A percentile compares a stretch with the other conserved stretches of the same genome.
Conservation (phyloP, 2,888 invertebrate genomes). For the Andricus quercusramuli region DNA sequence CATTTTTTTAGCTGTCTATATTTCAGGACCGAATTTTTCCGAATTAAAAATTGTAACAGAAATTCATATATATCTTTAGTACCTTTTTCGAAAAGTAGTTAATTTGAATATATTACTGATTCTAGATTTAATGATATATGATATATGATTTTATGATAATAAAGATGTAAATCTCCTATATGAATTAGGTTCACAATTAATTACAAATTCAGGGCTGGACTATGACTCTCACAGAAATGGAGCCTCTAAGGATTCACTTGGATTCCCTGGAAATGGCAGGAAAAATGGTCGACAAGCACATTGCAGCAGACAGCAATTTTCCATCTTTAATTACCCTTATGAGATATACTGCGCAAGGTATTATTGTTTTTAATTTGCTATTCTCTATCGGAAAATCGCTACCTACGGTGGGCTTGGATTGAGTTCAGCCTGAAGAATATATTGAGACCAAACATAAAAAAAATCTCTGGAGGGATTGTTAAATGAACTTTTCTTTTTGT, state of each 20-base stretch:
- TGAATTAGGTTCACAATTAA: not conserved
- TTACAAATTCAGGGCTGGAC: not conserved
- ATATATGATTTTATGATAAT: too few relatives aligned
- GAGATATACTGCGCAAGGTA: conserved; percentile 77
- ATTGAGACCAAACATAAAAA: too few relatives aligned
- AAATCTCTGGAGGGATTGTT: too few relatives aligned
- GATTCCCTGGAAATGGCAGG: conserved; percentile 89
- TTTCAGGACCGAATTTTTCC: too few relatives aligned
- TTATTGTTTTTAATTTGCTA: conserved; percentile 13
- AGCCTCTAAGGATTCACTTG: conserved; percentile 77
- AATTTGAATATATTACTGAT: too few relatives aligned
- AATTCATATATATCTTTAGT: too few relatives aligned
- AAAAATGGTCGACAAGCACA: conserved; percentile 88
- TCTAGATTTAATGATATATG: too few relatives aligned
- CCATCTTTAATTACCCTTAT: conserved; percentile 85
- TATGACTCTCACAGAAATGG: conserved; percentile 67
- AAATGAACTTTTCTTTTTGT: too few relatives aligned
- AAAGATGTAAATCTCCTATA: not conserved
- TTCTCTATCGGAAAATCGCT: not conserved
- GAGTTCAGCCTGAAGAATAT: too few relatives aligned
- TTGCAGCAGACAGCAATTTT: conserved; percentile 85
- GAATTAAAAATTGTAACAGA: too few relatives aligned
- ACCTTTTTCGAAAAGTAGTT: too few relatives aligned
- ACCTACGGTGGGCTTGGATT: not conserved
- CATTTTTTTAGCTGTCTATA: too few relatives aligned